Conservation (phyloP, 35 echinoderm and acorn worm species). For the Apostichopus parvimensis region DNA sequence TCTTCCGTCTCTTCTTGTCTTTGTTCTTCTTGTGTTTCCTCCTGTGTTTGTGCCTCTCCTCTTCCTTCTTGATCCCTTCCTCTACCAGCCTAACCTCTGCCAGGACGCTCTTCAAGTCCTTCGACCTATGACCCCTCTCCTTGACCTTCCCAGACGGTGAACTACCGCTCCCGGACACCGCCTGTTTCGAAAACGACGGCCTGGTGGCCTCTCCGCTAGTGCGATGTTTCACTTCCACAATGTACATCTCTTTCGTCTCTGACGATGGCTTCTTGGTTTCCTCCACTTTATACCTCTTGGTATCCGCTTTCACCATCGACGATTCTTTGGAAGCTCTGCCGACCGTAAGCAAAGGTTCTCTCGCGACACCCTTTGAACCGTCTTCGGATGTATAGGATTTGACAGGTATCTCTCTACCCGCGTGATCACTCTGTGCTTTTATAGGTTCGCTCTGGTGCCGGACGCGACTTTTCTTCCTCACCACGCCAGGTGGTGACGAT, state of each 20-base stretch:
- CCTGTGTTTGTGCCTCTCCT: conserved; percentile 16
- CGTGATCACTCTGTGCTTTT: not conserved
- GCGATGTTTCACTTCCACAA: not conserved
- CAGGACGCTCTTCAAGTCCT: conserved; percentile 38
- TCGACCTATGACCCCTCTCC: not conserved
- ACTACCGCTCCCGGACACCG: not conserved
- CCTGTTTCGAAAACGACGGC: not conserved
- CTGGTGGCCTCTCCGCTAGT: not conserved
- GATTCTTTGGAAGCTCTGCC: not conserved
- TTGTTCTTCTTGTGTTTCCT: conserved; percentile 59
- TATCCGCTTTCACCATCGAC: not conserved
- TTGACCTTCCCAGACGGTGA: not conserved
- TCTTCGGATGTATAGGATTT: not conserved
- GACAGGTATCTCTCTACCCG: not conserved
- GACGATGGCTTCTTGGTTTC: conserved; percentile 4
- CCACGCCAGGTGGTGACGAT: not conserved
- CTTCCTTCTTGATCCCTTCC: not conserved
- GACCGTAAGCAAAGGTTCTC: not conserved
- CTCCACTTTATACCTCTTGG: not conserved
- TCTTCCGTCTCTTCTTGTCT: conserved; percentile 74
- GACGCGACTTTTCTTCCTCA: not conserved
- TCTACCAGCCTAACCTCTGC: not conserved
- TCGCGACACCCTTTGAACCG: not conserved
- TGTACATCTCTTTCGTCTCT: not conserved
- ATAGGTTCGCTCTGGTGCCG: conserved; percentile 2